These are phyloP conservation scores for Stegodyphus mimosarum DNA, from an alignment of 1,140 invertebrate species.

Conservation along the genomic window DNA sequence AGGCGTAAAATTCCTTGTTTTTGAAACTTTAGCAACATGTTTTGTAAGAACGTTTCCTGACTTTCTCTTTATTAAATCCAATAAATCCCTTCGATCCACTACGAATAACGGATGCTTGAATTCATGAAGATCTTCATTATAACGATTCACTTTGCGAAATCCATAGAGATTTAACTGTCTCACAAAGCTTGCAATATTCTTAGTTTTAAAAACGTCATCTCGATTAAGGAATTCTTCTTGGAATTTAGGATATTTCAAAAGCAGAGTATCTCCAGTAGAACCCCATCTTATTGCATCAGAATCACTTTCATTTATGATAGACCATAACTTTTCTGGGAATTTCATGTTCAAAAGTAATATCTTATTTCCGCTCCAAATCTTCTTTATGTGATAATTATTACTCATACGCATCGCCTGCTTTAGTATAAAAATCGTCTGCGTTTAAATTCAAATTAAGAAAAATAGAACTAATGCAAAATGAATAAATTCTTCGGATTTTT, in stretches of 20 bases:
- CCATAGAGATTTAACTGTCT: conserved; percentile 67
- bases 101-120: conserved; percentile 62
- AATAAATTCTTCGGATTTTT: too few species aligned
- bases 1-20: too few species aligned
- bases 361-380: not conserved
- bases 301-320: conserved; percentile 64
- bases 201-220: conserved; percentile 65
- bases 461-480: too few species aligned
- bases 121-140: conserved; percentile 60
- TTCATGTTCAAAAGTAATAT: conserved; percentile 25
- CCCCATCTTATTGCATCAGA: conserved; percentile 65
- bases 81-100: conserved; percentile 61
- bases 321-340: conserved; percentile 67
- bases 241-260: conserved; percentile 64
- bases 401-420: too few species aligned
- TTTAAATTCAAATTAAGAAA: too few species aligned
- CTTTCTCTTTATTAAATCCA: conserved; percentile 7
- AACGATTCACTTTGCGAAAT: conserved; percentile 64
- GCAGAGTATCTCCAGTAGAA: conserved; percentile 63
- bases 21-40: too few species aligned
- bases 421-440: too few species aligned
- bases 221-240: conserved; percentile 64
- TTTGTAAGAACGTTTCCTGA: not conserved
- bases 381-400: too few species aligned
- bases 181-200: conserved; percentile 66